Base-by-base conservation (phyloP, 2,888 invertebrate species). In the Fragum sueziense region DNA sequence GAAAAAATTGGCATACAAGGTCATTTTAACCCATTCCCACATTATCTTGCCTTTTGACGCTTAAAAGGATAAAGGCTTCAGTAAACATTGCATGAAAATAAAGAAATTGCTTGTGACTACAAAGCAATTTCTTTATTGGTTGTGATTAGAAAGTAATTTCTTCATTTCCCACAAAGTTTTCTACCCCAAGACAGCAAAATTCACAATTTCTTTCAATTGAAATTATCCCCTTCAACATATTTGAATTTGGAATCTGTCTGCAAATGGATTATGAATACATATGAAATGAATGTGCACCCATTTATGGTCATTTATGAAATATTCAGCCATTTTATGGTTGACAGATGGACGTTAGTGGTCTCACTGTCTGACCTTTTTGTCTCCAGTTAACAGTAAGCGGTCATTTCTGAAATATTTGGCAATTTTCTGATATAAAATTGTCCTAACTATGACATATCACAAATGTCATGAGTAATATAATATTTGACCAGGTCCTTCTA, bases 361-460 rank as follows among this genome's bases (percentile, higher is more conserved):
- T n/a, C n/a, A n/a, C n/a, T n/a, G 33, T 17, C 31, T 61, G 61
- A 61, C 61, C 61, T 61, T 61, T 61, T n/a, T n/a, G n/a, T 61
- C 34, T 65, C 65, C 37, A 22, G 7, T 65, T 34, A 20, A 20
- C 47, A 3, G n/a, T n/a, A 17, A n/a, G 47, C 25, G 27, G 62
- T 33, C 20, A 17, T 62, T 33, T n/a, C 14, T 47, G 17, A 47
- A 47, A 47, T 9, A 14, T 14, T 9, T 20, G 47, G 4, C 17
- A 47, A 9, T 47, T 47, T 47, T 47, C 47, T 4, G n/a, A 9
- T 4, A 9, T 14, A 47, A 47, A 47, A 9, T 14, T 47, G 47
- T 47, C 47, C 17, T 9, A 9, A 20, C 17, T 47, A 14, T 47
- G 47, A 47, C 47, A 47, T n/a, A 47, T 4, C n/a, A n/a, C n/a